Base-by-base conservation (phyloP, 2,797 vertebrate genomes). In the Hippoglossus hippoglossus region DNA sequence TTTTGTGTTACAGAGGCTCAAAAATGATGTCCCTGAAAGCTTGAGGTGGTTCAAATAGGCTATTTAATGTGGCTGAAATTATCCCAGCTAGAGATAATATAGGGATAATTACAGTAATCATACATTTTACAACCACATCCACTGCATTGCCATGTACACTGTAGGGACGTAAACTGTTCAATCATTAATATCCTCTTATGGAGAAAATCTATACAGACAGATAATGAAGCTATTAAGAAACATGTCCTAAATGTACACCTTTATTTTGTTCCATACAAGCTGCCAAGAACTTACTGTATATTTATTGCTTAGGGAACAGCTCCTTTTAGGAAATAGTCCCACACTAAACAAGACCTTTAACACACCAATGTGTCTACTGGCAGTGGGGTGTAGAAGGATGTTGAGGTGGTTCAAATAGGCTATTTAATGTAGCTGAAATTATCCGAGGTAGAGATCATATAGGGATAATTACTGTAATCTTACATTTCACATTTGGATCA, bases 91-190 rank as follows among this genome's bases (percentile, higher is more conserved):
- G 52, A 64, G 9, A 55, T 54, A 67, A 53, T 67, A 53, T 56
- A 66, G 56, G 54, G 73, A 77, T 63, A 76, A 85, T 83, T 77
- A 63, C 34, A 56, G 54, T 72, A 68, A 83, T 77, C 15, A 75
- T 46, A 70, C 12, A 46, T 71, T 54, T 44, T 25, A 65, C 50
- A 68, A 39, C 8, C 51, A 71, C 59, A 55, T 39, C 26, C n/a
- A 55, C 16, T 12, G 28, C 47, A 11, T 70, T n/a, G 2, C 11
- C 24, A 18, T 57, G 19, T 15, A 11, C 31, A 26, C 9, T 28
- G 56, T 19, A 60, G 22, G 58, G 24, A 47, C 31, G 19, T 57
- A 50, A 63, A 71, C 44, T n/a, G 21, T 36, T 47, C n/a, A 41
- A 18, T 46, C 18, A 46, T 18, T 8, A n/a, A 18, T 41, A 36